Evolutionary conservation across 2,888 invertebrate genomes (phyloP), one percentile per base, ranked within the genome.

Genomic region (Leucophora obtusa): DNA sequence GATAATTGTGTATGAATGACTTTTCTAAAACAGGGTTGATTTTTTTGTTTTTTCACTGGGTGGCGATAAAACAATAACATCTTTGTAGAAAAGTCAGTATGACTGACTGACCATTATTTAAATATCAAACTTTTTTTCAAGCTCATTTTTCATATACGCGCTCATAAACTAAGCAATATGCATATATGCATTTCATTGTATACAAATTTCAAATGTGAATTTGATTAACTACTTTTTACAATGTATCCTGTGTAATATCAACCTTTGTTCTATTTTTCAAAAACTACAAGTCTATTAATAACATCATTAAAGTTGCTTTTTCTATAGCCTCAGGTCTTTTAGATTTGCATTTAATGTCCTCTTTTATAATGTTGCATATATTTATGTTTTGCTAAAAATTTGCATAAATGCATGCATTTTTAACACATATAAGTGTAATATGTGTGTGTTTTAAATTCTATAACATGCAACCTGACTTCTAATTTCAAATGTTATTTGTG

Each of bases 221-320:
- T 66, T 66, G 38, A 66, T 66, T 66, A 66, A 66, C 65, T 65
- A 24, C 65, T 47, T 47, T 47, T 47, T 47, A n/a, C 14, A 38
- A 38, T 11, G 38, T 47, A 47, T 47, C 43, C 43, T 47, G 5
- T 47, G 43, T 1, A n/a, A 47, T 10, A 47, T n/a, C 53, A 51
- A 17, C 14, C 35, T 10, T 72, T 72, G 53, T 51, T 24, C 43
- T 47, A 1, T 47, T 47, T 47, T 47, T 1, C n/a, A 6, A n/a
- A n/a, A 47, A 47, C 43, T 47, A 47, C 78, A 86, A 87, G 86
- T 86, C 86, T 80, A 84, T 83, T 66, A 66, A 53, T 35, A 38
- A 53, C 18, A 17, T 38, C 54, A 66, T 66, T 66, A 53, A 66
- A n/a, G 14, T 47, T 47, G 2, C n/a, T n/a, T 47, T 47, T 47